Evolutionary conservation across 2,113 vertebrate species (phyloP).

Genomic region (Chloropsis hardwickii): DNA sequence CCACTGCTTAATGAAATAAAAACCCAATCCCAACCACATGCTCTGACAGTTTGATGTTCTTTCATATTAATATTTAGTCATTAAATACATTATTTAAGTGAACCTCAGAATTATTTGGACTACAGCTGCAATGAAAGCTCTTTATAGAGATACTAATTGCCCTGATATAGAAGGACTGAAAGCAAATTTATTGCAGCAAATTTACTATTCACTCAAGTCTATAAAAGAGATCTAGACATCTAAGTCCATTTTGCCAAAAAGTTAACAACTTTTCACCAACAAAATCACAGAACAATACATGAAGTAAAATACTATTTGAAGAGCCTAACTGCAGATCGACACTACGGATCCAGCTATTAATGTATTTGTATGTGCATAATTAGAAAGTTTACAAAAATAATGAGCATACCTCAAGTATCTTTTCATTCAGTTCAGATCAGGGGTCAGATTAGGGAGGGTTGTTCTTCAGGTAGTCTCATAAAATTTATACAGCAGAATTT

Average conservation of each 20-base stretch:
- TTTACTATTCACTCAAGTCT: background rate
- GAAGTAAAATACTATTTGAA: background rate
- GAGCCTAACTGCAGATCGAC: background rate
- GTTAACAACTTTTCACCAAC: background rate
- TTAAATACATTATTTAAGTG: background rate
- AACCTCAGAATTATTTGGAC: background rate
- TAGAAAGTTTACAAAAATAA: background rate
- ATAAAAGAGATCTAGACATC: background rate
- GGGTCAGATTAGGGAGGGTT: background rate
- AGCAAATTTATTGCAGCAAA: background rate
- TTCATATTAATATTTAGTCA: background rate
- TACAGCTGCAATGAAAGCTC: background rate
- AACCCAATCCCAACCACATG: background rate
- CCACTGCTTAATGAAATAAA: background rate
- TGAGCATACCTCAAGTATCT: background rate
- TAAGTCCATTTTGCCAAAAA: background rate
- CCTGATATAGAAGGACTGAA: background rate
- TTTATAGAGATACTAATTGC: background rate
- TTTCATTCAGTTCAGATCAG: background rate
- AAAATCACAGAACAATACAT: background rate
- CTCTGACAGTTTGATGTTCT: background rate
- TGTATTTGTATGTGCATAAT: background rate
- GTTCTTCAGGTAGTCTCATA: background rate
- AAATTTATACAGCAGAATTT: background rate
- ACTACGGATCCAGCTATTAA: background rate